A percentile compares a stretch with the other conserved stretches of the same genome.
Conservation (phyloP, 2,797 vertebrate species). For the Enteromius trimaculatus region DNA sequence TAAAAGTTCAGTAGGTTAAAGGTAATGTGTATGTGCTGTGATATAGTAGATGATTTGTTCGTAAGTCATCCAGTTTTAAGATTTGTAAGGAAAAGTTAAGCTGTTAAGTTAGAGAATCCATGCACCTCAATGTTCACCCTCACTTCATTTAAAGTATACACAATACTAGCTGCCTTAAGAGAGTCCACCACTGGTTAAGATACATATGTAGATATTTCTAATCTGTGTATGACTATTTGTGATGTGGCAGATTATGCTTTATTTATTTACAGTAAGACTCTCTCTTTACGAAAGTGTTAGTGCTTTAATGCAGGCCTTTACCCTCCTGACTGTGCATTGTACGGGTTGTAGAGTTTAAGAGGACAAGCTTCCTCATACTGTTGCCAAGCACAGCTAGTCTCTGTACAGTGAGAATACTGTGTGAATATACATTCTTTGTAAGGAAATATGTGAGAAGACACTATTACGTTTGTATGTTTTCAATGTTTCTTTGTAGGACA, state of each 20-base stretch:
- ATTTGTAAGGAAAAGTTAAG: background rate
- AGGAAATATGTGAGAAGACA: slow-evolving; percentile 44
- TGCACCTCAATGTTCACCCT: slow-evolving; percentile 28
- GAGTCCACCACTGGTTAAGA: slow-evolving; percentile 33
- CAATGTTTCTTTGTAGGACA: slow-evolving; percentile 32
- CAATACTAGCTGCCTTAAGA: slow-evolving; percentile 52
- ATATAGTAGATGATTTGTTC: slow-evolving; percentile 21
- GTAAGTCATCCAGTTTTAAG: slow-evolving; percentile 10
- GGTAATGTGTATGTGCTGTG: slow-evolving; percentile 32
- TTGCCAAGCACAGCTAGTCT: slow-evolving; percentile 57
- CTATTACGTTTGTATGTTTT: slow-evolving; percentile 42
- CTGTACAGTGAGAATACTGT: slow-evolving; percentile 55
- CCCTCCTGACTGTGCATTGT: slow-evolving; percentile 35
- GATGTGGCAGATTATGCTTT: slow-evolving; percentile 18
- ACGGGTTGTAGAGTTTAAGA: slow-evolving; percentile 53
- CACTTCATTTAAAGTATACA: slow-evolving; percentile 39
- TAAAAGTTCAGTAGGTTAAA: slow-evolving; percentile 38
- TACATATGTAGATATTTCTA: slow-evolving; percentile 16
- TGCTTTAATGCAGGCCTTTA: slow-evolving; percentile 46
- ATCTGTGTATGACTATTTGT: slow-evolving; percentile 19
- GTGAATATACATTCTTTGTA: slow-evolving; percentile 53
- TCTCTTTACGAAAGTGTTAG: slow-evolving; percentile 22
- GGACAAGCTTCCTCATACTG: slow-evolving; percentile 39
- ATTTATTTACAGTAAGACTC: slow-evolving; percentile 14
- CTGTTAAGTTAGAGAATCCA: slow-evolving; percentile 10